Evolutionary conservation across 2,888 invertebrate species (phyloP).

Genomic region (Netelia melanura): DNA sequence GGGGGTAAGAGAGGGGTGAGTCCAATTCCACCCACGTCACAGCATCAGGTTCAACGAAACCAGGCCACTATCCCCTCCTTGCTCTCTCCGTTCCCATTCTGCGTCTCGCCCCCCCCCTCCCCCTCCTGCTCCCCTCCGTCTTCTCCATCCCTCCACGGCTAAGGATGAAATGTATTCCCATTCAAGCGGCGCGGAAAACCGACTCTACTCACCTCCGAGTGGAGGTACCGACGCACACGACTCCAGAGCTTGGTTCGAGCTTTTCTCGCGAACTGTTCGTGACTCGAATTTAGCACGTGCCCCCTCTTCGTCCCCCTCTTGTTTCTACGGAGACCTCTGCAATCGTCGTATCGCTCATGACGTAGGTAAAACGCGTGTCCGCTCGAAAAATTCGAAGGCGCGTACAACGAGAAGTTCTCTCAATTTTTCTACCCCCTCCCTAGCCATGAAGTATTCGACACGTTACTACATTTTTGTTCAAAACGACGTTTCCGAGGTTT

Average conservation of each 20-base stretch:
- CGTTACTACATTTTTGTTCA: slow-evolving; percentile 7
- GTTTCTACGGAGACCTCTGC: no score
- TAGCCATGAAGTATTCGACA: not conserved
- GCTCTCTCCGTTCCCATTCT: slow-evolving; percentile 40
- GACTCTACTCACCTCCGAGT: not conserved
- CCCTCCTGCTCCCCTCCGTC: not conserved
- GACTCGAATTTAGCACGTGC: slow-evolving; percentile 49
- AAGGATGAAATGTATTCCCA: slow-evolving; percentile 63
- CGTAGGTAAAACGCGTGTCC: no score
- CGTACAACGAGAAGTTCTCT: no score
- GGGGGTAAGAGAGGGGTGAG: not conserved
- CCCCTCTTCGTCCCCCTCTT: not conserved
- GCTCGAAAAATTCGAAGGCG: no score
- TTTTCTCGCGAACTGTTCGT: slow-evolving; percentile 47
- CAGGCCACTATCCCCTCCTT: slow-evolving; percentile 68
- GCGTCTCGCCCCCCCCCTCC: slow-evolving; percentile 29
- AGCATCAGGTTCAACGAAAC: slow-evolving; percentile 71
- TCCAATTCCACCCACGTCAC: slow-evolving; percentile 33
- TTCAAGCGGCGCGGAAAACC: slow-evolving; percentile 52
- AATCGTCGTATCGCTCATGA: no score
- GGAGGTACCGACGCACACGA: not conserved
- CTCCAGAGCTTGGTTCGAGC: not conserved
- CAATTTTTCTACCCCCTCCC: slow-evolving; percentile 7
- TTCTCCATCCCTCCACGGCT: slow-evolving; percentile 19
- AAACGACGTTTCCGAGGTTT: slow-evolving; percentile 4